phyloP scores from a whole-genome alignment of 2,113 vertebrate species.

The Myiagra hebetior region DNA sequence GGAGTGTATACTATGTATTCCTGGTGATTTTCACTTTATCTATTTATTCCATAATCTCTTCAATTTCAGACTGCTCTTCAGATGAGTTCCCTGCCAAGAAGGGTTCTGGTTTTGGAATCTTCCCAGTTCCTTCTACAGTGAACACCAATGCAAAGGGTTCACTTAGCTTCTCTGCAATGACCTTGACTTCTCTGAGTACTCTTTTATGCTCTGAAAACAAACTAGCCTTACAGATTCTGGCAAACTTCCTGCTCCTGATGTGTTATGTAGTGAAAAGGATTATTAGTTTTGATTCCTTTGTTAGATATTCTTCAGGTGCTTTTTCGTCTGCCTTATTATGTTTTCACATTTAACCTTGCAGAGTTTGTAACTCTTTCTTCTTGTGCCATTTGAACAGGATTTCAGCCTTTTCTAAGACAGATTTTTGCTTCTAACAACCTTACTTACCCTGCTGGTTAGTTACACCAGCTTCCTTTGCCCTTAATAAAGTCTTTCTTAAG shows the following conservation, averaged over 20 bases:
- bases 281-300: slow-evolving; percentile 30
- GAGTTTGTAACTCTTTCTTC: background rate
- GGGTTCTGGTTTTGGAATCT: background rate
- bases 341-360: slow-evolving; percentile 31
- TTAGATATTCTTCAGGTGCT: background rate
- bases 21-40: slow-evolving; percentile 5
- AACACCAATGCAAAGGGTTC: background rate
- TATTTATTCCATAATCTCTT: slow-evolving; percentile 34
- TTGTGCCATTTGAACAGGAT: background rate
- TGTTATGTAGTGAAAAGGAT: slow-evolving; percentile 8
- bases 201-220: background rate
- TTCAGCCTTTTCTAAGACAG: background rate
- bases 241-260: background rate
- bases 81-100: background rate
- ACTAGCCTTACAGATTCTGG: background rate
- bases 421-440: slow-evolving; percentile 8
- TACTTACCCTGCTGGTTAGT: background rate
- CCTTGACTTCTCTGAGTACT: background rate
- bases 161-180: background rate
- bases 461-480: background rate
- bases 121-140: background rate
- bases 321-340: background rate
- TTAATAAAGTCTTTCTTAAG: background rate
- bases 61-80: slow-evolving; percentile 25
- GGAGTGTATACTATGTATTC: background rate